phyloP scores from a whole-genome alignment of 2,113 vertebrate species.

The Oryzias melastigma region DNA sequence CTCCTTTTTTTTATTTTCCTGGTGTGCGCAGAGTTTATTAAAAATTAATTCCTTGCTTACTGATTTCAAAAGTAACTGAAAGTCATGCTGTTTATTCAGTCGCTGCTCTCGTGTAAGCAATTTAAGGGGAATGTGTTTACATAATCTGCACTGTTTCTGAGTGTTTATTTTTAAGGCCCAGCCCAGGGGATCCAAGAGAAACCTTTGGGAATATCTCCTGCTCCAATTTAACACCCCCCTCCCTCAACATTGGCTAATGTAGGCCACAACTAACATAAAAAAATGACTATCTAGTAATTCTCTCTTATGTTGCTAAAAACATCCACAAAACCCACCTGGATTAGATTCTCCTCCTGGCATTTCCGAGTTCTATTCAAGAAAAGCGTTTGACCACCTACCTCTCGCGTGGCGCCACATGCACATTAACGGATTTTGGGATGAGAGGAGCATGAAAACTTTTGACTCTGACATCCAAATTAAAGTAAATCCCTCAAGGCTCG shows the following conservation, averaged over 20 bases:
- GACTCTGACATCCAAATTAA: slow-evolving; percentile 69
- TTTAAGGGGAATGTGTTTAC: slow-evolving; percentile 57
- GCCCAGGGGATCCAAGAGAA: slow-evolving; percentile 50
- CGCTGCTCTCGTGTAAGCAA: slow-evolving; percentile 32
- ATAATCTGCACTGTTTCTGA: slow-evolving; percentile 52
- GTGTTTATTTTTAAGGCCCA: slow-evolving; percentile 61
- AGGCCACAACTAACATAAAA: slow-evolving; percentile 45
- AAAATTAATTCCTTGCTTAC: slow-evolving; percentile 38
- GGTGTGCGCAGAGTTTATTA: slow-evolving; percentile 21
- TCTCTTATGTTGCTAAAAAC: slow-evolving; percentile 27
- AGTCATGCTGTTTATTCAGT: slow-evolving; percentile 47
- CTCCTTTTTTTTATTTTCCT: slow-evolving; percentile 19
- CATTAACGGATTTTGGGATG: slow-evolving; percentile 60
- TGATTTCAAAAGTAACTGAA: slow-evolving; percentile 38
- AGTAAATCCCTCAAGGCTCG: slow-evolving; percentile 65
- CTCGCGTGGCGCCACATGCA: slow-evolving; percentile 40
- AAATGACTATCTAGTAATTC: slow-evolving; percentile 58
- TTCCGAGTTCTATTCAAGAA: slow-evolving; percentile 28
- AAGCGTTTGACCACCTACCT: slow-evolving; percentile 35
- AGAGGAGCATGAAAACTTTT: slow-evolving; percentile 65
- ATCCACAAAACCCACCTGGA: slow-evolving; percentile 44
- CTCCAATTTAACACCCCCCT: slow-evolving; percentile 41
- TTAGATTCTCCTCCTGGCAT: slow-evolving; percentile 41
- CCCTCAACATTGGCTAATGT: slow-evolving; percentile 44
- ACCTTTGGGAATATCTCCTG: slow-evolving; percentile 51